Evolutionary conservation across 2,113 vertebrate genomes (phyloP).

Genomic region (Dipodomys stephensi): DNA sequence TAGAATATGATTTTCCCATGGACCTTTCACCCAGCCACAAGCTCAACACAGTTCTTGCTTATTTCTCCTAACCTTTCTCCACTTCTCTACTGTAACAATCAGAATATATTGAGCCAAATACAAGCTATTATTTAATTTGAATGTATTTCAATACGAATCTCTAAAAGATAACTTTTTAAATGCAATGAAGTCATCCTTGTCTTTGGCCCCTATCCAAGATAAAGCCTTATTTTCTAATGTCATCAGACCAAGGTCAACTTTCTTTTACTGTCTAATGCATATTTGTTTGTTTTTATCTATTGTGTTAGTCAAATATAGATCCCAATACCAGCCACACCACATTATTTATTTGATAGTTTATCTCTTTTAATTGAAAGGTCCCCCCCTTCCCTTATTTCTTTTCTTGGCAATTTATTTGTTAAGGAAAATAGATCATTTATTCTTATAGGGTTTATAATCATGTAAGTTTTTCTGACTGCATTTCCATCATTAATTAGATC

Average conservation of each 20-base stretch:
- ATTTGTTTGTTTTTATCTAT: not conserved
- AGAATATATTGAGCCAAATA: slow-evolving; percentile 11
- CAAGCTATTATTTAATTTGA: not conserved
- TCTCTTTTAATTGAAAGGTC: not conserved
- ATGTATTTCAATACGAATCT: slow-evolving; percentile 23
- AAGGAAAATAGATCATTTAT: slow-evolving; percentile 1
- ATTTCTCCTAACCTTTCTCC: not conserved
- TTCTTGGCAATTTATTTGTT: not conserved
- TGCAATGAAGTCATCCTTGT: not conserved
- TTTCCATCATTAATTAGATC: not conserved
- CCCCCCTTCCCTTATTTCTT: not conserved
- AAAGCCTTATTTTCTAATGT: not conserved
- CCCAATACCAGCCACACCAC: not conserved
- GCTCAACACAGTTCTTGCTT: not conserved
- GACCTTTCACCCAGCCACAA: not conserved
- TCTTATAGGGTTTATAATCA: not conserved
- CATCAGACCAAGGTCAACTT: not conserved
- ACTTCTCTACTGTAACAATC: not conserved
- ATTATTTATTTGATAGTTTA: not conserved
- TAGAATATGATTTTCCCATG: not conserved
- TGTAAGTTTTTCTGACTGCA: not conserved
- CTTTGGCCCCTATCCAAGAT: not conserved
- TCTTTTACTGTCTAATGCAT: not conserved
- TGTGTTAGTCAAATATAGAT: not conserved
- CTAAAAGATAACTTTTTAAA: slow-evolving; percentile 26